Conservation (phyloP, 2,888 invertebrate genomes). For the Eupithecia vulgata region DNA sequence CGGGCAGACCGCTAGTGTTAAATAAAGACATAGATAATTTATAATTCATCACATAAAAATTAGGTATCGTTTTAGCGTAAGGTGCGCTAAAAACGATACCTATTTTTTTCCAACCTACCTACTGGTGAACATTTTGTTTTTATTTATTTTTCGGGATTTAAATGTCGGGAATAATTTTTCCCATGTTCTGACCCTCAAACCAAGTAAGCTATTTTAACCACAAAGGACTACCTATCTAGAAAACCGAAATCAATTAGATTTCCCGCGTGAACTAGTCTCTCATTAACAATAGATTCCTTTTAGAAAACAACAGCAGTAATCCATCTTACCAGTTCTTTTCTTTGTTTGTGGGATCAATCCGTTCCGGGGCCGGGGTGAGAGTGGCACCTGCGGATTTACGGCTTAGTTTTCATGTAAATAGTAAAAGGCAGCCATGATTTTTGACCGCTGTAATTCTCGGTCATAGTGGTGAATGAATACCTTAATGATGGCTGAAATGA, state of each 20-base stretch:
- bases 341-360: conserved; percentile 27
- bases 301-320: conserved; percentile 6
- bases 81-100: too few species aligned
- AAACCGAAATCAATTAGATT: neutral
- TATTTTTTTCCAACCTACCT: too few species aligned
- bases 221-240: neutral
- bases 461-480: neutral
- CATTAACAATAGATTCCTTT: conserved; percentile 20
- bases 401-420: conserved; percentile 8
- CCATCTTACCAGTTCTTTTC: conserved; percentile 17
- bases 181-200: too few species aligned
- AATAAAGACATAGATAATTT: too few species aligned
- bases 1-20: too few species aligned
- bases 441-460: neutral
- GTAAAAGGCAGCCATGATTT: neutral
- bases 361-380: neutral
- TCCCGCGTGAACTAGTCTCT: conserved; percentile 3
- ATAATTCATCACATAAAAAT: too few species aligned
- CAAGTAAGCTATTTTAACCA: too few species aligned
- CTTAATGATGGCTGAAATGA: neutral
- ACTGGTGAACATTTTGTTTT: too few species aligned
- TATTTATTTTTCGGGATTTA: too few species aligned
- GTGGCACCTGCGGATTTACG: conserved; percentile 23
- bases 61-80: too few species aligned
- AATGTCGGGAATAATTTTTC: too few species aligned